Base-by-base conservation (phyloP, 2,113 vertebrate genomes). In the Dipodomys ordii region DNA sequence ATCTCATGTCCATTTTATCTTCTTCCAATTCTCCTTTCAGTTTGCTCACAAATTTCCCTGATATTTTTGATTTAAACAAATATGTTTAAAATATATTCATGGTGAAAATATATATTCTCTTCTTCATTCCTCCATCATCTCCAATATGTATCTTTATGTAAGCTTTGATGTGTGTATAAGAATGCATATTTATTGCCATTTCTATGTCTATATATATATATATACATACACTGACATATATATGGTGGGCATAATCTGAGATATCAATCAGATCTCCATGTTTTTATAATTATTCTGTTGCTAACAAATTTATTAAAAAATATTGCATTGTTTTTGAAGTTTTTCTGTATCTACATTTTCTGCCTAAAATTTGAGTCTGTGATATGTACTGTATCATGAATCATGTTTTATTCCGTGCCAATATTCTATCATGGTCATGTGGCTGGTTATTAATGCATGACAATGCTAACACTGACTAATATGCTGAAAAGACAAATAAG, bases 271-370 rank as follows among this genome's bases (percentile, higher is more conserved):
- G 81, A 85, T 71, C 18, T 49, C 89, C 65, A 65, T 92, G 73
- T 69, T 84, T 91, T 92, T 39, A 30, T 71, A 93, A 82, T 88
- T 94, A 18, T 78, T 91, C 4, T 19, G 95, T 12, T 53, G 32
- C 30, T 15, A 85, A 76, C 7, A 88, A 83, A 53, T 20, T 1
- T 68, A 72, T 81, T 49, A 39, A 15, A 15, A 73, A 83, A 30
- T 23, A 12, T 94, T 44, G 8, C 19, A 87, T 74, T 74, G 20
- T 69, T 95, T 73, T 62, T 62, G 9, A 74, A 88, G 65, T 88
- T 57, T 90, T 3, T 49, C 62, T 85, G 6, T 4, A 88, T 39
- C 68, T 64, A 77, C 3, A 53, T 64, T 65, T 91, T 79, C 35
- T 69, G 23, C 39, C 53, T 79, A 86, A 87, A 12, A 92, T 77